Base-by-base conservation (phyloP, 2,113 vertebrate genomes). In the Rhabdomys dilectus region DNA sequence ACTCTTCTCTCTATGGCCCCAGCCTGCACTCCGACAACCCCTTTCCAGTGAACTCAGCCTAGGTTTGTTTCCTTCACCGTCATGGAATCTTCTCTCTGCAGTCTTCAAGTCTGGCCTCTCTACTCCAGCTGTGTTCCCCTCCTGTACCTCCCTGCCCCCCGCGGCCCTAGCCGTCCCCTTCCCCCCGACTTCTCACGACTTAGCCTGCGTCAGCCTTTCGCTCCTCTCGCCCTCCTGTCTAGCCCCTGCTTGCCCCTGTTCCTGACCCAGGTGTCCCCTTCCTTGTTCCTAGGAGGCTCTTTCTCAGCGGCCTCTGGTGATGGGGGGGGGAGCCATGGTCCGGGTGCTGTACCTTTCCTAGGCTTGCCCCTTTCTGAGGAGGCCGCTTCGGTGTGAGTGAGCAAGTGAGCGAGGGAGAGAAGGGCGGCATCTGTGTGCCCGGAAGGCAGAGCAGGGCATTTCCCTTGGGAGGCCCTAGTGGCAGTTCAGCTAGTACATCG, bases 371-470 rank as follows among this genome's bases (percentile, higher is more conserved):
- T 64, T 70, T 51, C 72, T 84, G 39, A 64, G 66, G 90, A 87
- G 70, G 81, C 21, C 8, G 2, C 73, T 66, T 73, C 58, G 66
- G 53, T 93, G 68, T 17, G 7, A 77, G 62, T 7, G 21, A 39
- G 34, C 8, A 12, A 73, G 68, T 7, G 26, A 60, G 24, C 3
- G 8, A 84, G 45, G 34, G 45, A 68, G 60, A 60, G 36, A 62
- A 85, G 84, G 93, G 70, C 78, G 42, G 80, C 94, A 51, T 90
- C 96, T 11, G 51, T 90, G 76, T 97, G 78, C 73, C 90, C 66
- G 58, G 93, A 93, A 96, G 96, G 94, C 87, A 94, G 88, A 72
- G 39, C 53, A 4, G 60, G 85, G 92, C 87, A 51, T 39, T 81
- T 90, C 42, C 39, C 13, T 31, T 0, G 58, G 72, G 72, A 11